Evolutionary conservation across 1,140 invertebrate genomes (phyloP).

Genomic region (Tetramorium simillimum): DNA sequence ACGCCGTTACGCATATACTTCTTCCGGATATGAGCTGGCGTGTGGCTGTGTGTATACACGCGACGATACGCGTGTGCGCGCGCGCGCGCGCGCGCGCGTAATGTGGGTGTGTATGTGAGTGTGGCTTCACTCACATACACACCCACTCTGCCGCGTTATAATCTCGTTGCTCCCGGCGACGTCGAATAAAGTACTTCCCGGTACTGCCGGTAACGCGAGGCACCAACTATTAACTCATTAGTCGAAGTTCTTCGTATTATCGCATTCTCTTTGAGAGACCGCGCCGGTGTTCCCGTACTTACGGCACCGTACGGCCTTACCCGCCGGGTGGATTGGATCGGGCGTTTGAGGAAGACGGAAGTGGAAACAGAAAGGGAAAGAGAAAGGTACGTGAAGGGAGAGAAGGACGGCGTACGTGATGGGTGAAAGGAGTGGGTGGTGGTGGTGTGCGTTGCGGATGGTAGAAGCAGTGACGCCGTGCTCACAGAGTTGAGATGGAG

Average conservation of each 20-base stretch:
- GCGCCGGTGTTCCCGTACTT: conserved; percentile 75
- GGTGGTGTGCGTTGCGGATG: conserved; percentile 48
- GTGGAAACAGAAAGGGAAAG: conserved; percentile 65
- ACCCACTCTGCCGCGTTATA: conserved; percentile 64
- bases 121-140: conserved; percentile 15
- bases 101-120: not conserved
- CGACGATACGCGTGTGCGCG: too few relatives aligned
- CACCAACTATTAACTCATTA: conserved; percentile 84
- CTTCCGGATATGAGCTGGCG: conserved; percentile 41
- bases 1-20: conserved; percentile 53
- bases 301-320: conserved; percentile 62
- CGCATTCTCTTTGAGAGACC: conserved; percentile 84
- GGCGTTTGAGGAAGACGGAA: conserved; percentile 64
- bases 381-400: conserved; percentile 9
- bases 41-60: not conserved
- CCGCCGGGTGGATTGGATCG: conserved; percentile 67
- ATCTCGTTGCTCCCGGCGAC: conserved; percentile 74
- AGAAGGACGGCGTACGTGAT: conserved; percentile 16
- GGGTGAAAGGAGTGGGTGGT: conserved; percentile 16
- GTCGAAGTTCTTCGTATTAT: conserved; percentile 84
- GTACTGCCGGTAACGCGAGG: conserved; percentile 74
- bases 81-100: not conserved
- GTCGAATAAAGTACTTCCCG: conserved; percentile 73
- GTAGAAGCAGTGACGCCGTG: conserved; percentile 56
- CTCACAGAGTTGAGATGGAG: conserved; percentile 41